Conservation (phyloP, 2,113 vertebrate genomes). For the Glaucidium brasilianum region DNA sequence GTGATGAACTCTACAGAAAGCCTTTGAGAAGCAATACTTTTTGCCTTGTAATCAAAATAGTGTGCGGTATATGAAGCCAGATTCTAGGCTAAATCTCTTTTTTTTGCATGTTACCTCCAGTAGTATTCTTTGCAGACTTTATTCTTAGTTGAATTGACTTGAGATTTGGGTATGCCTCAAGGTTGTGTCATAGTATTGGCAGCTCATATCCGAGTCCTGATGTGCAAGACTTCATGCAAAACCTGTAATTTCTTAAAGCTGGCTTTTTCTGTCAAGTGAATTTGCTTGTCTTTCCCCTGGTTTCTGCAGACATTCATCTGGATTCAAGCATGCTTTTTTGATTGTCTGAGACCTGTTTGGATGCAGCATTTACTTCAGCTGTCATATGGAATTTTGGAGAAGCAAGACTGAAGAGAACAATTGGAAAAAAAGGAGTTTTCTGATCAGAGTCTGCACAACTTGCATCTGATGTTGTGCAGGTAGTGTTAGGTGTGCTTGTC, state of each 20-base stretch:
- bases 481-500: neutral
- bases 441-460: neutral
- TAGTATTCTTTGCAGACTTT: neutral
- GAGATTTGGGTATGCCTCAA: neutral
- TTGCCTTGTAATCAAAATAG: neutral
- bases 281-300: neutral
- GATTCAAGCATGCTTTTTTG: neutral
- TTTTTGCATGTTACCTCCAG: neutral
- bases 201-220: neutral
- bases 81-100: neutral
- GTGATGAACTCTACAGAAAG: neutral
- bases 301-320: neutral
- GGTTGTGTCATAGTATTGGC: neutral
- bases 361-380: neutral
- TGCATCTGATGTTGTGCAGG: neutral
- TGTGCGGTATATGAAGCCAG: neutral
- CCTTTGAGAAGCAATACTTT: neutral
- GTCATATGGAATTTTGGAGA: neutral
- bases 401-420: neutral
- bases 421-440: neutral
- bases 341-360: neutral
- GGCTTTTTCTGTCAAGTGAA: neutral
- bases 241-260: neutral
- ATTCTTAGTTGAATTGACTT: neutral
- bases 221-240: neutral